Evolutionary conservation across 2,797 vertebrate species (phyloP).

Genomic region (Coilia nasus): DNA sequence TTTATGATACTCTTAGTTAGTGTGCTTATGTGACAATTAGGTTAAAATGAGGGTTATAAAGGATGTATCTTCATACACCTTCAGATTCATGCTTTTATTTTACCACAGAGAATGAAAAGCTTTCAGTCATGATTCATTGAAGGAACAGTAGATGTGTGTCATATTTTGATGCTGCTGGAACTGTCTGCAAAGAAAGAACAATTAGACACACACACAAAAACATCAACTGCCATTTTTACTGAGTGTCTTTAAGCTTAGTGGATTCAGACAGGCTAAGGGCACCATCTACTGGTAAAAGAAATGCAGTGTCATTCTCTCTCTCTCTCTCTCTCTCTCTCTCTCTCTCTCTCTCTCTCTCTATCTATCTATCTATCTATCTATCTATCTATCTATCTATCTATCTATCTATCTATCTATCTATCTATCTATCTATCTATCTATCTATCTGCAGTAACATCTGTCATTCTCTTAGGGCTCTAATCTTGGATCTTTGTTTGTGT

Average conservation of each 20-base stretch:
- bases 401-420: too few relatives aligned
- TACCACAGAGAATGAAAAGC: neutral
- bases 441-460: too few relatives aligned
- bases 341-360: too few relatives aligned
- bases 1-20: neutral
- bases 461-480: too few relatives aligned
- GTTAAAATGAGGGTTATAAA: neutral
- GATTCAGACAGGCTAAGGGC: neutral
- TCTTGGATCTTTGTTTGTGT: too few relatives aligned
- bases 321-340: too few relatives aligned
- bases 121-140: neutral
- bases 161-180: neutral
- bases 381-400: too few relatives aligned
- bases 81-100: neutral
- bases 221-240: neutral
- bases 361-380: too few relatives aligned
- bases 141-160: neutral
- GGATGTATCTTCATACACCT: neutral
- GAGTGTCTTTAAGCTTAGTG: neutral
- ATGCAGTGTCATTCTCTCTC: neutral
- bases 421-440: too few relatives aligned
- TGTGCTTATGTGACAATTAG: neutral
- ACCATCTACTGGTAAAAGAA: neutral
- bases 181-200: slow-evolving; percentile 1
- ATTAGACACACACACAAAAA: neutral